phyloP scores from a whole-genome alignment of 2,113 vertebrate genomes.

The Crotalus horridus region DNA sequence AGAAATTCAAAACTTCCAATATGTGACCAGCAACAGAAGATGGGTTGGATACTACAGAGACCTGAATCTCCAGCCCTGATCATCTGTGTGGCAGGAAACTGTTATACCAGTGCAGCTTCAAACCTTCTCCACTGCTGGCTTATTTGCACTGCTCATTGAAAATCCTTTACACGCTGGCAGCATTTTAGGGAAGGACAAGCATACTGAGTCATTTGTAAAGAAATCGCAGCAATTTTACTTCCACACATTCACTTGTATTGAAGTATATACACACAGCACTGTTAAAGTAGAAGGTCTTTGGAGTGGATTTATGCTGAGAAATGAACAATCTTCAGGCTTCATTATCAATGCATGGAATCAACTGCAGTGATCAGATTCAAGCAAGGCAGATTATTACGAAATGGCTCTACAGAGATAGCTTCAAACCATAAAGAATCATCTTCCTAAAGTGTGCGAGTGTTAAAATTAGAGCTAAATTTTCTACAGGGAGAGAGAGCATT shows the following conservation, averaged over 20 bases:
- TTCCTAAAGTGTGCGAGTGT: slow-evolving; percentile 68
- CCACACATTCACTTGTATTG: slow-evolving; percentile 68
- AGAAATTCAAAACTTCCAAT: slow-evolving; percentile 75
- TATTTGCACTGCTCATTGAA: slow-evolving; percentile 77
- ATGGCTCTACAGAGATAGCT: slow-evolving; percentile 69
- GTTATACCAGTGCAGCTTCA: slow-evolving; percentile 68
- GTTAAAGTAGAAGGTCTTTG: slow-evolving; percentile 71
- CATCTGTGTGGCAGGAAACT: slow-evolving; percentile 73
- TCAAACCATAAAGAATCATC: slow-evolving; percentile 68
- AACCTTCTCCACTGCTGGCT: slow-evolving; percentile 74
- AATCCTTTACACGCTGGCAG: slow-evolving; percentile 81
- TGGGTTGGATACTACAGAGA: slow-evolving; percentile 59
- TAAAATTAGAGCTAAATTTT: slow-evolving; percentile 78
- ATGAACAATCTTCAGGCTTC: slow-evolving; percentile 73
- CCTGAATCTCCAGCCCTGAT: slow-evolving; percentile 71
- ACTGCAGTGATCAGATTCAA: slow-evolving; percentile 75
- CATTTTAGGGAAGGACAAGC: slow-evolving; percentile 79
- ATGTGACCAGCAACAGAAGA: slow-evolving; percentile 62
- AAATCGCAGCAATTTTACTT: slow-evolving; percentile 80
- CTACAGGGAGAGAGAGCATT: slow-evolving; percentile 70
- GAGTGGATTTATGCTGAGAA: slow-evolving; percentile 76
- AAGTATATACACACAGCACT: slow-evolving; percentile 63
- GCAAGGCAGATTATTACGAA: slow-evolving; percentile 70
- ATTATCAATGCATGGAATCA: slow-evolving; percentile 80
- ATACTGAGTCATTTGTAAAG: slow-evolving; percentile 81